A percentile compares a stretch with the other conserved stretches of the same genome.
Conservation (phyloP, 2,888 invertebrate species). For the Melipona beecheii region DNA sequence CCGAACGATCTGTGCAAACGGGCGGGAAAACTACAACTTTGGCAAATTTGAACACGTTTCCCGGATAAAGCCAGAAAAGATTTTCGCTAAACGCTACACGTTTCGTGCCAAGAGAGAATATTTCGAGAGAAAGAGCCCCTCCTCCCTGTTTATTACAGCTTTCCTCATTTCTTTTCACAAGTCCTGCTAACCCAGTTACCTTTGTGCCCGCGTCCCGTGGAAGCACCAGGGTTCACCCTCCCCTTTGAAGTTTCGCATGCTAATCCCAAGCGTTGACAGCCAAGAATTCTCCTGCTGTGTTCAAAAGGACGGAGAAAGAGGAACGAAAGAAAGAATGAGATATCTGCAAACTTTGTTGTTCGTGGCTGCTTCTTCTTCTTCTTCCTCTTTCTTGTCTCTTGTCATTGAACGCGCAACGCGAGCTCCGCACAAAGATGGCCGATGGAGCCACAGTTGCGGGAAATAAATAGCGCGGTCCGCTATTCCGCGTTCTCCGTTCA, state of each 20-base stretch:
- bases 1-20: not conserved
- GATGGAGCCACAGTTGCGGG: not conserved
- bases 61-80: not conserved
- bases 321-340: not conserved
- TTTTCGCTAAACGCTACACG: conserved; percentile 1
- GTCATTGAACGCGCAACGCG: not conserved
- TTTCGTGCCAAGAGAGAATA: not conserved
- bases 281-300: not conserved
- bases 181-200: conserved; percentile 21
- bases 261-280: not conserved
- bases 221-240: not conserved
- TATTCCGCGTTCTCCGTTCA: not conserved
- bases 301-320: not conserved
- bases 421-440: not conserved
- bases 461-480: conserved; percentile 19
- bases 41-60: not conserved
- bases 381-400: not conserved
- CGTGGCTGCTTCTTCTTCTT: no score
- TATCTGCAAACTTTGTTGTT: not conserved
- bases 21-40: not conserved
- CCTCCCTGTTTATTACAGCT: conserved; percentile 24
- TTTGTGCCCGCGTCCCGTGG: conserved; percentile 1
- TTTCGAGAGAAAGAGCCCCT: not conserved
- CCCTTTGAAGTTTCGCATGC: not conserved
- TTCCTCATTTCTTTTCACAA: conserved; percentile 4